Conservation (phyloP, 2,113 vertebrate genomes). For the human region DNA sequence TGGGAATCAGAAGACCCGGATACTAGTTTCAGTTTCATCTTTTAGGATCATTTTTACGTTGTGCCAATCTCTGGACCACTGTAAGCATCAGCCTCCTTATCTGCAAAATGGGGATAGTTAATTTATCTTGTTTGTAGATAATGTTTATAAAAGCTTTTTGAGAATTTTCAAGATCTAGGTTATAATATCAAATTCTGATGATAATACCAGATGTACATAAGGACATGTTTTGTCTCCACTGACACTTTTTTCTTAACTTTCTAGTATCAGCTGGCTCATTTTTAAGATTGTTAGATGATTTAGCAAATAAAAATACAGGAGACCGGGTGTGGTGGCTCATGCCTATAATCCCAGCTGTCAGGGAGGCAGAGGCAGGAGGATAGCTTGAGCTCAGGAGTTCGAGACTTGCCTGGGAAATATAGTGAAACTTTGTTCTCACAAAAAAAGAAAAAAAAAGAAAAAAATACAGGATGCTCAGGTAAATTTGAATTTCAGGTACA, state of each 20-base stretch:
- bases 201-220: background rate
- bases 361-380: no score
- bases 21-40: background rate
- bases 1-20: background rate
- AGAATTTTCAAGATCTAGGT: background rate
- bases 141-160: background rate
- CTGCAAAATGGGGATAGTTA: background rate
- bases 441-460: no score
- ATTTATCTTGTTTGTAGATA: background rate
- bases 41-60: background rate
- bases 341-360: no score
- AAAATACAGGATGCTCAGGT: background rate
- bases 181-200: background rate
- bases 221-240: background rate
- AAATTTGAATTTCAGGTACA: background rate
- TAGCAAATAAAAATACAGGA: background rate
- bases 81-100: background rate
- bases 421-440: no score
- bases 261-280: background rate
- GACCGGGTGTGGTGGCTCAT: no score
- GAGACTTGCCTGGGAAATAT: no score
- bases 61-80: background rate
- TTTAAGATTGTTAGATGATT: background rate
- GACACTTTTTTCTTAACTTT: background rate
- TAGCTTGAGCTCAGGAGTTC: no score